These are phyloP conservation scores for Dufourea novaeangliae DNA, from an alignment of 1,140 invertebrate genomes.

Conservation along the genomic window DNA sequence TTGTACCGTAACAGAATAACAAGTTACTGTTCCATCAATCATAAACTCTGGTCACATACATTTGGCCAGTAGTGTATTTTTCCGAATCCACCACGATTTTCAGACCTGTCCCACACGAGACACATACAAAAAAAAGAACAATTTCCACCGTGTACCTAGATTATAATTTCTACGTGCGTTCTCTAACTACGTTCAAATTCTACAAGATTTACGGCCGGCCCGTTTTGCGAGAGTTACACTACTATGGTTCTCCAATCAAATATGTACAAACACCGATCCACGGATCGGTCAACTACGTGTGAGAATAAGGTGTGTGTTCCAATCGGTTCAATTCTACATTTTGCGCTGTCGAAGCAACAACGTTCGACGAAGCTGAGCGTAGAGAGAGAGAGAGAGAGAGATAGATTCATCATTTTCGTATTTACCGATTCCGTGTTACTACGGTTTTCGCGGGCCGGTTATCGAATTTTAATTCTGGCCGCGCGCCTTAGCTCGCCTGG, in stretches of 20 bases:
- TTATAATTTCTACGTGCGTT: slow-evolving; percentile 43
- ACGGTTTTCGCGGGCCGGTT: slow-evolving; percentile 58
- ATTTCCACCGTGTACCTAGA: slow-evolving; percentile 1
- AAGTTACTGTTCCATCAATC: too few species aligned
- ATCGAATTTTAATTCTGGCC: slow-evolving; percentile 74
- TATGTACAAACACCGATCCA: too few species aligned
- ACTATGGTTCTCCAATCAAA: background rate
- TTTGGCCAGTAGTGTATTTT: too few species aligned
- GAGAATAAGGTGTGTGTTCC: too few species aligned
- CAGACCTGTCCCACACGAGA: background rate
- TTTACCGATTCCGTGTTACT: slow-evolving; percentile 66
- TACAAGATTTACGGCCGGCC: slow-evolving; percentile 20
- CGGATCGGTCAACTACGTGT: too few species aligned
- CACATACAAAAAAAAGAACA: background rate
- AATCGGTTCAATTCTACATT: too few species aligned
- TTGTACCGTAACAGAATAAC: too few species aligned
- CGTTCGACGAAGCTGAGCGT: too few species aligned
- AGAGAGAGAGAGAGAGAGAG: too few species aligned
- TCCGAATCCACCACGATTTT: background rate
- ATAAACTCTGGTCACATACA: too few species aligned
- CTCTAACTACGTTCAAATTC: slow-evolving; percentile 50
- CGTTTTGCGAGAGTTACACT: background rate
- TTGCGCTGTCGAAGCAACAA: too few species aligned
- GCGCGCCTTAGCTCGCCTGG: slow-evolving; percentile 71
- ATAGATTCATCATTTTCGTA: slow-evolving; percentile 65